A percentile compares a stretch with the other conserved stretches of the same genome.
These are phyloP conservation scores for Esperia sulphurella DNA, from an alignment of 2,888 invertebrate species.

Conservation along the genomic window DNA sequence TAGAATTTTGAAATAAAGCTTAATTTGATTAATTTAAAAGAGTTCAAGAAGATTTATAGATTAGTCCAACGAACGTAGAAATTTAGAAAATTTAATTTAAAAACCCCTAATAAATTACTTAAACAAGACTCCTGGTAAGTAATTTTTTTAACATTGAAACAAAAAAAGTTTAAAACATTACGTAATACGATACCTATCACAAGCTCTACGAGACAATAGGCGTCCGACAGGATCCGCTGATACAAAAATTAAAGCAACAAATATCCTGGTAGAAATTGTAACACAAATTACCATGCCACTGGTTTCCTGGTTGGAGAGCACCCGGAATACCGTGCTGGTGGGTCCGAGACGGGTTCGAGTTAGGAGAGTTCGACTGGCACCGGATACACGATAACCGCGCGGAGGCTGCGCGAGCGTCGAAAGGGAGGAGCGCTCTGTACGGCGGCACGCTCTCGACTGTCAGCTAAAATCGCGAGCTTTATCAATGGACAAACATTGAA, in stretches of 20 bases:
- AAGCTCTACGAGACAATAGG: constrained; percentile 50
- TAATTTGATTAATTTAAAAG: too few species aligned
- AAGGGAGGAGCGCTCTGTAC: constrained; percentile 46
- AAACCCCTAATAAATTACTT: too few species aligned
- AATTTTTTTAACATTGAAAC: not conserved
- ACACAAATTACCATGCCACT: constrained; percentile 75
- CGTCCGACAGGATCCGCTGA: constrained; percentile 43
- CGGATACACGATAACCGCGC: constrained; percentile 26
- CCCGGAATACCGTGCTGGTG: constrained; percentile 15
- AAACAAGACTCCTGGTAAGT: too few species aligned
- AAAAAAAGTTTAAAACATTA: constrained; percentile 34
- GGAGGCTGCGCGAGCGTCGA: constrained; percentile 28
- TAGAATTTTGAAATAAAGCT: too few species aligned
- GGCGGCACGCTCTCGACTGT: constrained; percentile 64
- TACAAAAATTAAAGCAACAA: constrained; percentile 13
- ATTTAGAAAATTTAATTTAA: too few species aligned
- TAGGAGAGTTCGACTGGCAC: not conserved
- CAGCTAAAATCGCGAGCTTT: constrained; percentile 66
- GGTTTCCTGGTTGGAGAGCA: constrained; percentile 44
- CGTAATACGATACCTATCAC: constrained; percentile 66
- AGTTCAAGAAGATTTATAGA: too few species aligned
- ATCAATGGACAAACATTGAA: constrained; percentile 46
- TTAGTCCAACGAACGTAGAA: too few species aligned
- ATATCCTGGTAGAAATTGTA: constrained; percentile 42
- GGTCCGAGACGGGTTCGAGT: not conserved